Evolutionary conservation across 2,113 vertebrate genomes (phyloP).

Genomic region (Scytalopus superciliaris): DNA sequence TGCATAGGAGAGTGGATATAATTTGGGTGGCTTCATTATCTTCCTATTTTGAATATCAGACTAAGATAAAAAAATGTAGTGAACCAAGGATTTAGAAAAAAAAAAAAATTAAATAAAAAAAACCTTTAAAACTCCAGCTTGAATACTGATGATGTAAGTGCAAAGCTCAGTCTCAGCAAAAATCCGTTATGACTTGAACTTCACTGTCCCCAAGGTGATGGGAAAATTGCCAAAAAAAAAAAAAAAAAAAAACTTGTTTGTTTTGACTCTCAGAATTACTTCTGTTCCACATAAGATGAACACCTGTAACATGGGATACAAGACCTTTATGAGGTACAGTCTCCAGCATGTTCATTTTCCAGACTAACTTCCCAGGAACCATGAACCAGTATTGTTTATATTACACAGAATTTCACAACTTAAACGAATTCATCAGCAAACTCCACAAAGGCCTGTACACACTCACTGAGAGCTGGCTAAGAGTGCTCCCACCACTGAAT

Average conservation of each 20-base stretch:
- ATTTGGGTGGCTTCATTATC: neutral
- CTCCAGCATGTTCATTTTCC: neutral
- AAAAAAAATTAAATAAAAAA: neutral
- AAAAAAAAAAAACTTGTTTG: neutral
- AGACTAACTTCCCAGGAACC: neutral
- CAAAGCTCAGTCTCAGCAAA: neutral
- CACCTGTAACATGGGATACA: neutral
- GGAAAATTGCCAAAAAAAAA: neutral
- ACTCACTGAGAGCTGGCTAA: neutral
- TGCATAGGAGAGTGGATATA: neutral
- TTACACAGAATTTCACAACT: neutral
- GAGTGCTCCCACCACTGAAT: neutral
- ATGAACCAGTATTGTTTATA: neutral
- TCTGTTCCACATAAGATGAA: neutral
- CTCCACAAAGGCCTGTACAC: neutral
- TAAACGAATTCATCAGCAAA: neutral
- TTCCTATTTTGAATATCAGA: neutral
- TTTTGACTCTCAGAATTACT: neutral
- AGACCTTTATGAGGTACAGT: neutral
- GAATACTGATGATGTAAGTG: neutral
- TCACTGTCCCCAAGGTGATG: neutral
- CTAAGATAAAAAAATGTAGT: neutral
- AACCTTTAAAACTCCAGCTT: neutral
- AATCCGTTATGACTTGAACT: rapidly evolving
- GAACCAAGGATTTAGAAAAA: neutral